Percentiles rank a stretch among this genome's conserved stretches.
Evolutionary conservation across 1,140 invertebrate species (phyloP).

Genomic region (Cotesia glomerata): DNA sequence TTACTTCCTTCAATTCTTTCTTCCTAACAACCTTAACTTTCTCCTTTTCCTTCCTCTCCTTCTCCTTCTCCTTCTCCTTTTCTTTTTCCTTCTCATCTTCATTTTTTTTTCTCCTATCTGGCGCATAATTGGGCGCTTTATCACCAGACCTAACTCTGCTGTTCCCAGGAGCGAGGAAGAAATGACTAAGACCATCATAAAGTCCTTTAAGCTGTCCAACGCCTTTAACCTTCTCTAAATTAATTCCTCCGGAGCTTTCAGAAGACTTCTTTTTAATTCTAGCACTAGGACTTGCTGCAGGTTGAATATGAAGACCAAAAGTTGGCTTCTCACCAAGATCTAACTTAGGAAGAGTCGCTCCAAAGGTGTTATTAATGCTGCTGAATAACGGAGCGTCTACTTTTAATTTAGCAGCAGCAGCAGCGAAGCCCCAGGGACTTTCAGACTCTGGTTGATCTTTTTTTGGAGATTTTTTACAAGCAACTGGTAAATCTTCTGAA

Average conservation of each 20-base stretch:
- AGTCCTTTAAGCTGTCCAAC: conserved; percentile 75
- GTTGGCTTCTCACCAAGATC: conserved; percentile 50
- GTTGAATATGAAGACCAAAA: conserved; percentile 51
- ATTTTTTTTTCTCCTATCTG: conserved; percentile 58
- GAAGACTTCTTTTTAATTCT: conserved; percentile 25
- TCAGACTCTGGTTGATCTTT: conserved; percentile 60
- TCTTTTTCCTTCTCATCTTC: conserved; percentile 18
- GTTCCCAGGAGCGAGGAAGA: conserved; percentile 74
- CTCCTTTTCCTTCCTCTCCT: conserved; percentile 4
- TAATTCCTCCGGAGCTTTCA: conserved; percentile 3
- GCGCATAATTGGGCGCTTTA: conserved; percentile 63
- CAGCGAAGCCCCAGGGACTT: conserved; percentile 80
- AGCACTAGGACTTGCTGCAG: conserved; percentile 30
- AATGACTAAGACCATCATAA: conserved; percentile 84
- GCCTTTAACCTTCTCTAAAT: conserved; percentile 58
- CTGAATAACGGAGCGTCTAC: conserved; percentile 55
- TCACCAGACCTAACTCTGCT: conserved; percentile 63
- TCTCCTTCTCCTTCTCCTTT: not conserved
- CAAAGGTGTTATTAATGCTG: conserved; percentile 53
- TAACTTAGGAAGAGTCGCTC: conserved; percentile 52
- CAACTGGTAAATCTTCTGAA: conserved; percentile 36
- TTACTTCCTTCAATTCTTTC: conserved; percentile 1
- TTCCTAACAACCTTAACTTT: not conserved
- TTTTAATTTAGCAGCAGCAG: conserved; percentile 64
- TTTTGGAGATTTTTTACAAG: conserved; percentile 28